Conservation (phyloP, 1,140 invertebrate genomes). For the Tetramorium simillimum region DNA sequence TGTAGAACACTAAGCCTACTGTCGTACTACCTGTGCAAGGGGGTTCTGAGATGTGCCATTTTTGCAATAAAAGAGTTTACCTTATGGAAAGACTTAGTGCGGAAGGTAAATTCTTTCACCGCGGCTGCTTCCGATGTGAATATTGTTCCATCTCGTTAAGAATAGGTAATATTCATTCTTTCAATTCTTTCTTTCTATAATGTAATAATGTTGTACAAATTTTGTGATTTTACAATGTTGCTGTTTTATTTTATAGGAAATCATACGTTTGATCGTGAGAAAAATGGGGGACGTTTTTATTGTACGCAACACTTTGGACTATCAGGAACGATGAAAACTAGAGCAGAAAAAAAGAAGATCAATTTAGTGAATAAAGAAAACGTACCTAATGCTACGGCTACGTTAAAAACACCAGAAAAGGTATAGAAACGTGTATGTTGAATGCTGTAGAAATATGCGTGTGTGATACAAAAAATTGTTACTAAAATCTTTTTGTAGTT, state of each 20-base stretch:
- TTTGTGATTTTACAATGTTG: too few relatives aligned
- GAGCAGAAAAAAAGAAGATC: slow-evolving; percentile 80
- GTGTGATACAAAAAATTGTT: neutral
- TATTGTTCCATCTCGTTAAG: slow-evolving; percentile 90
- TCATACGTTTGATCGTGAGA: slow-evolving; percentile 91
- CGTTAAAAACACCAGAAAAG: slow-evolving; percentile 80
- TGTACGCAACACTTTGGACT: slow-evolving; percentile 93
- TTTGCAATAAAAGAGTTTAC: slow-evolving; percentile 95
- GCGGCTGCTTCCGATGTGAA: slow-evolving; percentile 93
- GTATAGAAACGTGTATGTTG: slow-evolving; percentile 59
- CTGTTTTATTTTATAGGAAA: slow-evolving; percentile 84
- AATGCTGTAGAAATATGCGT: slow-evolving; percentile 26
- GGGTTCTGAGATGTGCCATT: slow-evolving; percentile 93
- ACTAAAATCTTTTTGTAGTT: neutral
- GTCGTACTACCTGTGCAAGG: slow-evolving; percentile 88
- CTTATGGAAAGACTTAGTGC: slow-evolving; percentile 94
- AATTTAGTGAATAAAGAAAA: slow-evolving; percentile 84
- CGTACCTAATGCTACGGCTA: slow-evolving; percentile 78
- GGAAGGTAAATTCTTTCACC: slow-evolving; percentile 95
- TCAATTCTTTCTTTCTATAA: neutral
- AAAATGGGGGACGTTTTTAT: slow-evolving; percentile 91
- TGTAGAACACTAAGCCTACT: slow-evolving; percentile 87
- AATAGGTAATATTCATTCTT: slow-evolving; percentile 85
- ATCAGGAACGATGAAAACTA: slow-evolving; percentile 85
- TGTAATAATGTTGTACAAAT: neutral